These are phyloP conservation scores for Galago senegalensis DNA, from an alignment of 2,797 vertebrate genomes.

Conservation along the genomic window DNA sequence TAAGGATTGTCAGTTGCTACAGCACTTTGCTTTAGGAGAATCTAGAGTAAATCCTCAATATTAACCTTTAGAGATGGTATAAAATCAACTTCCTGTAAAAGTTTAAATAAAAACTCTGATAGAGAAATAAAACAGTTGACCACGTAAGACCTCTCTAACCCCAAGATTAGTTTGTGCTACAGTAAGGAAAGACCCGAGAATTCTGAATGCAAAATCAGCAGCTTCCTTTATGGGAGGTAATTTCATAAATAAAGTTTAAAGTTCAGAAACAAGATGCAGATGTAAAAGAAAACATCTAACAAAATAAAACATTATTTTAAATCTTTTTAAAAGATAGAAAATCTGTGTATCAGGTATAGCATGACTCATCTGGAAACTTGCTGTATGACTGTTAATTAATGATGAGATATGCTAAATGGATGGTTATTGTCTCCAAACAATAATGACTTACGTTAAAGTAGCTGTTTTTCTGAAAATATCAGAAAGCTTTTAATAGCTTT, in stretches of 20 bases:
- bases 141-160: not conserved
- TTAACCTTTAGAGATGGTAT: not conserved
- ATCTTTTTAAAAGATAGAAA: not conserved
- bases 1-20: not conserved
- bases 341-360: not conserved
- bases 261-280: not conserved
- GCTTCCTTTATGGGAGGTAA: not conserved
- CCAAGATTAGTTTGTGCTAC: not conserved
- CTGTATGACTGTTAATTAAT: not conserved
- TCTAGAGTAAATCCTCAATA: not conserved
- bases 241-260: not conserved
- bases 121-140: not conserved
- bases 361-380: not conserved
- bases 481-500: not conserved
- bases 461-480: not conserved
- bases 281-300: not conserved
- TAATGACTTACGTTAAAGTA: not conserved
- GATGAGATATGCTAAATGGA: not conserved
- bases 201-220: not conserved
- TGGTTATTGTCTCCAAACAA: not conserved
- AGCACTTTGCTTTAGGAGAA: not conserved
- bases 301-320: not conserved
- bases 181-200: not conserved
- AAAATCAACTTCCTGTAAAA: not conserved
- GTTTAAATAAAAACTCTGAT: conserved; percentile 10